Base-by-base conservation (phyloP, 2,888 invertebrate species). In the Micoletzkya japonica region DNA sequence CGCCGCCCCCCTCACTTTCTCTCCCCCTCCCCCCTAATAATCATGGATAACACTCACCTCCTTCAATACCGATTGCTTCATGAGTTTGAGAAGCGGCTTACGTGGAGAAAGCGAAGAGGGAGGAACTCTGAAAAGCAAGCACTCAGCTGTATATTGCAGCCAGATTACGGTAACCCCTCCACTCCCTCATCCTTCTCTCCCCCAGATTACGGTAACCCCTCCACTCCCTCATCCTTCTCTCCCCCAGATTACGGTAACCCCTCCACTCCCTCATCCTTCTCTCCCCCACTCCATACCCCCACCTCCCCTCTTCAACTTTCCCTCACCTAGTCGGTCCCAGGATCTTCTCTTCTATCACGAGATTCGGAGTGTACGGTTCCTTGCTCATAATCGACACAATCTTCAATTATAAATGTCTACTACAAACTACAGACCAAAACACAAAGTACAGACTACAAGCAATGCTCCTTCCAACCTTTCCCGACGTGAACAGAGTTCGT, bases 331-430 rank as follows among this genome's bases (percentile, higher is more conserved):
- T 52, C 26, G 58, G 58, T 1, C 69, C 69, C 14, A 69, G 69
- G 7, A 69, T 69, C 28, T 39, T 57, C 52, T 69, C 69, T 37
- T 69, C 69, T 7, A 69, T 69, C 28, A 52, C 52, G 1, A 52
- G 60, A 52, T 69, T 52, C 28, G 69, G 69, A n/a, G 60, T 36
- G 17, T 69, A 59, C 10, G 69, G 59, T 4, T 2, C 2, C 24
- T 28, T 59, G 52, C n/a, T 52, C 26, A 50, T 10, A 20, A 59
- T 59, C 24, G 69, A 69, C 24, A 69, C 69, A 32, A 69, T 69
- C 69, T 69, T 57, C 10, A 14, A 52, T 34, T 7, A 14, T 10
- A 17, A 14, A 52, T 24, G 60, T 26, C 14, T 26, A 28, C 4
- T 30, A n/a, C 1, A 49, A 4, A 32, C n/a, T 28, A 37, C 20